phyloP scores from a whole-genome alignment of 2,797 vertebrate species.

The Clamator glandarius region DNA sequence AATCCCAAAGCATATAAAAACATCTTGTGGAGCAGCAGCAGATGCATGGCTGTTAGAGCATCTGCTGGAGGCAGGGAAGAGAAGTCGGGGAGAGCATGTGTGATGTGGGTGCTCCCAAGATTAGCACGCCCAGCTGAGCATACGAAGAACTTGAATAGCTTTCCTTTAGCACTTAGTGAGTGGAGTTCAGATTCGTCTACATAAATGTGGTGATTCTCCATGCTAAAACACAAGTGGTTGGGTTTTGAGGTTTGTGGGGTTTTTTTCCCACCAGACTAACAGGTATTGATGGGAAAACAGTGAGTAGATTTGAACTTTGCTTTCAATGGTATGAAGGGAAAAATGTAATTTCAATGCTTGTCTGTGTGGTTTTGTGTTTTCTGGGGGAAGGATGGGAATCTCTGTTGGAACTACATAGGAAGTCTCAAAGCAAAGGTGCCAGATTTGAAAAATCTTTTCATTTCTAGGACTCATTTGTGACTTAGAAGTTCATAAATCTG shows the following conservation, averaged over 20 bases:
- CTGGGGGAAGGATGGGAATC: background rate
- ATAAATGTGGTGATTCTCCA: background rate
- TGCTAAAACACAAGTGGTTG: background rate
- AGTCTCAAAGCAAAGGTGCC: background rate
- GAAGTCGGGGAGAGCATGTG: background rate
- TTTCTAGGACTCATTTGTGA: background rate
- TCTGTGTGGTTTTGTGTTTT: background rate
- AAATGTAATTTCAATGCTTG: background rate
- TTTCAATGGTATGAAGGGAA: background rate
- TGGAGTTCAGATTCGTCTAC: background rate
- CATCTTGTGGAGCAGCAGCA: conserved; percentile 3
- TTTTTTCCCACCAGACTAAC: background rate
- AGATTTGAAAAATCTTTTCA: background rate
- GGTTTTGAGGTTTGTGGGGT: background rate
- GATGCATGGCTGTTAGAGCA: background rate
- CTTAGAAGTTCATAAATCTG: background rate
- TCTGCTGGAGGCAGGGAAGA: background rate
- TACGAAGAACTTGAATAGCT: background rate
- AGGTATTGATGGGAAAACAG: background rate
- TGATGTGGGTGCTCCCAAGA: background rate
- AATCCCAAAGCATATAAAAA: background rate
- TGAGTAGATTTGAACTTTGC: background rate
- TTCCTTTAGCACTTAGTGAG: background rate
- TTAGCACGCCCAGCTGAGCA: background rate
- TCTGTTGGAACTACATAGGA: background rate